Base-by-base conservation (phyloP, 2,797 vertebrate genomes). In the Cyprinella venusta region DNA sequence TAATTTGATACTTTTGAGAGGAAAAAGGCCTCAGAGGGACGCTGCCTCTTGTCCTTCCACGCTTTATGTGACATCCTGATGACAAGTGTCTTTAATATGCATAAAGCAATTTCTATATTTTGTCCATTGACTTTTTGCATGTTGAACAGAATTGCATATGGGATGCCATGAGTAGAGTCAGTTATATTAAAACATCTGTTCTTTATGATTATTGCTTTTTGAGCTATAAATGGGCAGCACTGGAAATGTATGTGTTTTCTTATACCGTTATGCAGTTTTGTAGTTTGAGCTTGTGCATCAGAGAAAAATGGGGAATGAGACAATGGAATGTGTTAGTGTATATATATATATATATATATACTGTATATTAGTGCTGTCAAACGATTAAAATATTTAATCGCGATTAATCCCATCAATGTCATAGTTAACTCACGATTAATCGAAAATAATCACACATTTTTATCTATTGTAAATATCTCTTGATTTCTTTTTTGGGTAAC, bases 1-100 rank as follows among this genome's bases (percentile, higher is more conserved):
- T 98, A 98, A 98, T 98, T 98, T 98, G 97, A 94, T 96, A 96
- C 95, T 98, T 98, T 97, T 97, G 97, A 97, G 96, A 96, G 95
- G 95, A 96, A 96, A 93, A 95, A 92, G 95, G 95, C 96, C 97
- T 97, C 96, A 89, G 91, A 93, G 97, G 97, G 96, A 95, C 94
- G 93, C 93, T 94, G 90, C 94, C 92, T 95, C 96, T 96, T 95
- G 96, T 97, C 95, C 96, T 92, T 91, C 94, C 93, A 86, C 89
- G 94, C 92, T 93, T 95, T 96, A 94, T 92, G 93, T 96, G 96
- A 97, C 96, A 96, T 96, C 96, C 94, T 94, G 96, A 96, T 97
- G 97, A 97, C 96, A 97, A 97, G 96, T 96, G 97, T 97, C 96
- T 97, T 97, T 97, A 97, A 96, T 97, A 96, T 96, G 94, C 74